These are phyloP conservation scores for Ophion obscuratus DNA, from an alignment of 2,888 invertebrate species.

Conservation along the genomic window DNA sequence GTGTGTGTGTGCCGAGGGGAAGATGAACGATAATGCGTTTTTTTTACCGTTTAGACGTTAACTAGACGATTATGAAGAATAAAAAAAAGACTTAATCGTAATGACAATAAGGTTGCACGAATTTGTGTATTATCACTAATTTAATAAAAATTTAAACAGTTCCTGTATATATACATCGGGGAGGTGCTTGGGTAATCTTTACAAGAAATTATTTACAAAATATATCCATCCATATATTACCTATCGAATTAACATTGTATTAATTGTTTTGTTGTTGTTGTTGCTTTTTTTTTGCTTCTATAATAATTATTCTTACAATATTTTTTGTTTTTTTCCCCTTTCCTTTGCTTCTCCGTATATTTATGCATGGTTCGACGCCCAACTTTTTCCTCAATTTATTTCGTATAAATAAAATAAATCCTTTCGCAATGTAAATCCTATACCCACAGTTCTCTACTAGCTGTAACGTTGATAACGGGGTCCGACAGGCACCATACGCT, in stretches of 20 bases:
- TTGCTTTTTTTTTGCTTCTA: slow-evolving; percentile 50
- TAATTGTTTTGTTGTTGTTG: slow-evolving; percentile 65
- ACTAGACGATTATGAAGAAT: slow-evolving; percentile 64
- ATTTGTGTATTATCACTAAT: slow-evolving; percentile 75
- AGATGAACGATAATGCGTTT: slow-evolving; percentile 65
- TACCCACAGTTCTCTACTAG: slow-evolving; percentile 73
- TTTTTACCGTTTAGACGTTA: slow-evolving; percentile 40
- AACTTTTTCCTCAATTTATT: slow-evolving; percentile 69
- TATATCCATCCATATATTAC: slow-evolving; percentile 83
- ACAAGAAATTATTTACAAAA: slow-evolving; percentile 84
- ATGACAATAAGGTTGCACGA: slow-evolving; percentile 71
- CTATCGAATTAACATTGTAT: slow-evolving; percentile 82
- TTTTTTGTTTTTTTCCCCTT: slow-evolving; percentile 68
- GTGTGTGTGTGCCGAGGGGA: slow-evolving; percentile 66
- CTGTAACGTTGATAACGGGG: slow-evolving; percentile 67
- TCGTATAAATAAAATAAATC: slow-evolving; percentile 80
- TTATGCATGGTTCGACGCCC: slow-evolving; percentile 76
- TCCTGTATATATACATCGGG: slow-evolving; percentile 80
- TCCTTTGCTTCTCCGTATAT: slow-evolving; percentile 72
- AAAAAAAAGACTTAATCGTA: slow-evolving; percentile 62
- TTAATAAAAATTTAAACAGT: slow-evolving; percentile 82
- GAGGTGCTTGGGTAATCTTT: slow-evolving; percentile 79
- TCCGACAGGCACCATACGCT: slow-evolving; percentile 69
- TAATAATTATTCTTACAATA: slow-evolving; percentile 63
- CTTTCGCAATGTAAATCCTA: slow-evolving; percentile 73